Evolutionary conservation across 1,140 invertebrate genomes (phyloP), one percentile per base, ranked within the genome.

Genomic region (Drosophila lowei): DNA sequence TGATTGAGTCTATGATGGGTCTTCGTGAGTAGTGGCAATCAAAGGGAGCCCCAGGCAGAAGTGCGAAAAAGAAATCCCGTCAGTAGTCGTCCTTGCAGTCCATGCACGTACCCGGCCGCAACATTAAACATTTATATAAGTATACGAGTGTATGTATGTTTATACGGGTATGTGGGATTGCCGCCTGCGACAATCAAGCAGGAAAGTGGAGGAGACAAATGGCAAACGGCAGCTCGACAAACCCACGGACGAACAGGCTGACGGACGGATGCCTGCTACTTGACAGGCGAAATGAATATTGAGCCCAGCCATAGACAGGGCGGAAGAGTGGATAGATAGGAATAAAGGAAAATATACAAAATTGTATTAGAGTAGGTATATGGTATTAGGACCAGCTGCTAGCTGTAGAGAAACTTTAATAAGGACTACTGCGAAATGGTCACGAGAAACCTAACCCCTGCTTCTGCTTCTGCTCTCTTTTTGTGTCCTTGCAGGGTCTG

Each of bases 401-500:
- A 42, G 34, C 46, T 48, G 46, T 11, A 9, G 30, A 9, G 66
- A 21, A 54, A 60, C 50, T 71, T 54, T 47, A 47, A 71, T 70
- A 71, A 71, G 67, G 9, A 71, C 67, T 60, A 59, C 54, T 48
- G 46, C 55, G 65, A 71, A 50, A 70, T 59, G 55, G 54, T 49
- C 15, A 34, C 5, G 3, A 42, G 43, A 67, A 58, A 59, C 57
- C 15, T 65, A 50, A 11, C 28, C 28, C 46, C 16, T 21, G n/a
- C 44, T 43, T 55, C 60, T 21, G n/a, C 52, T 30, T 55, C 60
- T 48, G 54, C 5, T 49, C 43, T 28, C 30, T 52, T 16, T 46
- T 38, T 28, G 30, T 44, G 3, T 72, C 8, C n/a, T 94, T 94
- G 18, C 93, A 98, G 96, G 98, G 98, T 56, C 94, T 98, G 30